phyloP scores from a whole-genome alignment of 2,888 invertebrate genomes.

The Phymatocera aterrima region DNA sequence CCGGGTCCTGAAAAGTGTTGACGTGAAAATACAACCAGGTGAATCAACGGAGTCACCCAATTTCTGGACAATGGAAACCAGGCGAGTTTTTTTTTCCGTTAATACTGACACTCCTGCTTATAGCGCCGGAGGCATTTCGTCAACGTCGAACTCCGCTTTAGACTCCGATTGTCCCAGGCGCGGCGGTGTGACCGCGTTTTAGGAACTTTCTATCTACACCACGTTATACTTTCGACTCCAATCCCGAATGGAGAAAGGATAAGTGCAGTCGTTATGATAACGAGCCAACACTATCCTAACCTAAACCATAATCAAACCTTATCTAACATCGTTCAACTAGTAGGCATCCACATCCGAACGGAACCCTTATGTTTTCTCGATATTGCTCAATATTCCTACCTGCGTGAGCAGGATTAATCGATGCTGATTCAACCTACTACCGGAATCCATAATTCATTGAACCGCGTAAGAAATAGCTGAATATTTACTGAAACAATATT shows the following conservation, averaged over 20 bases:
- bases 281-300: slow-evolving; percentile 18
- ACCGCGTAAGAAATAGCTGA: slow-evolving; percentile 10
- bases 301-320: slow-evolving; percentile 21
- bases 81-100: slow-evolving; percentile 20
- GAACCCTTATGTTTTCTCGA: background rate
- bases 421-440: background rate
- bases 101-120: background rate
- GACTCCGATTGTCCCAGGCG: slow-evolving; percentile 16
- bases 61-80: slow-evolving; percentile 25
- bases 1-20: slow-evolving; percentile 33
- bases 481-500: slow-evolving; percentile 4
- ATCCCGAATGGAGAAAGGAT: background rate
- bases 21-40: background rate
- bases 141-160: background rate
- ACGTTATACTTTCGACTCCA: background rate
- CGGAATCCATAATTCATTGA: background rate
- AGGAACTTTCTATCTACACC: background rate
- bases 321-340: slow-evolving; percentile 1
- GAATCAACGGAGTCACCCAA: background rate
- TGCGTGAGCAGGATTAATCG: background rate
- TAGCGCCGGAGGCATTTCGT: slow-evolving; percentile 13
- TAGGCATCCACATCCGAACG: background rate
- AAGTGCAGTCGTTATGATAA: slow-evolving; percentile 26
- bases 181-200: background rate
- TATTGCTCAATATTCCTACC: background rate